A percentile compares a stretch with the other conserved stretches of the same genome.
phyloP scores from a whole-genome alignment of 2,113 vertebrate genomes.

The Cryptotis parvus region DNA sequence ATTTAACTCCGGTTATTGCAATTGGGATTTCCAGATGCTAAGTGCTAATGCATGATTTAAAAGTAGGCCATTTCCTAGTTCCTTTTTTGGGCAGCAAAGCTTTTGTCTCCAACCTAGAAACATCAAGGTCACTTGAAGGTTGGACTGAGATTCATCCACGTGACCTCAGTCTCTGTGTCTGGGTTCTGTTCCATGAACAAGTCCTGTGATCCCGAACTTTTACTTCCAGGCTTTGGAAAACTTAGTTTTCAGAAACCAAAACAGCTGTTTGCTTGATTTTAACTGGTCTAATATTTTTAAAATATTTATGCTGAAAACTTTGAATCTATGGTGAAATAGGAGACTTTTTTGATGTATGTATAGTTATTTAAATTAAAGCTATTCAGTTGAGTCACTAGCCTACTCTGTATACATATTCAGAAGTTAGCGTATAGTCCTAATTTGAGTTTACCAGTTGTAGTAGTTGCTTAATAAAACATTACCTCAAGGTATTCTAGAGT shows the following conservation, averaged over 20 bases:
- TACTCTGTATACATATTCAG: not conserved
- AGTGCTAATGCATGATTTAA: conserved; percentile 83
- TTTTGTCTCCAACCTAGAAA: conserved; percentile 68
- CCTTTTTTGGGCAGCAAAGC: conserved; percentile 60
- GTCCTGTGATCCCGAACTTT: not conserved
- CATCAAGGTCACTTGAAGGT: conserved; percentile 61
- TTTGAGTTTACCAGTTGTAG: not conserved
- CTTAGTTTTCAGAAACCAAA: not conserved
- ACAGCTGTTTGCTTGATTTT: conserved; percentile 22
- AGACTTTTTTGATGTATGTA: not conserved
- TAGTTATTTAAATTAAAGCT: not conserved
- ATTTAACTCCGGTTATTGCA: conserved; percentile 64
- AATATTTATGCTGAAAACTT: not conserved
- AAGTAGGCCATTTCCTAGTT: conserved; percentile 68
- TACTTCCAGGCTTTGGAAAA: not conserved
- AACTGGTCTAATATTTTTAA: not conserved
- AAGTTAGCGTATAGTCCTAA: not conserved
- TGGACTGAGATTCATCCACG: conserved; percentile 9
- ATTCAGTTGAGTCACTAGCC: not conserved
- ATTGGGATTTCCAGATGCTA: conserved; percentile 78
- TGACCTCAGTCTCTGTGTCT: conserved; percentile 1
- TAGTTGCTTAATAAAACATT: not conserved
- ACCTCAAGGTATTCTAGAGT: not conserved
- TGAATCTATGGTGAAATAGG: not conserved
- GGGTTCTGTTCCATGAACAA: not conserved